phyloP scores from a whole-genome alignment of 2,888 invertebrate genomes.

The Synanthedon andrenaeformis region DNA sequence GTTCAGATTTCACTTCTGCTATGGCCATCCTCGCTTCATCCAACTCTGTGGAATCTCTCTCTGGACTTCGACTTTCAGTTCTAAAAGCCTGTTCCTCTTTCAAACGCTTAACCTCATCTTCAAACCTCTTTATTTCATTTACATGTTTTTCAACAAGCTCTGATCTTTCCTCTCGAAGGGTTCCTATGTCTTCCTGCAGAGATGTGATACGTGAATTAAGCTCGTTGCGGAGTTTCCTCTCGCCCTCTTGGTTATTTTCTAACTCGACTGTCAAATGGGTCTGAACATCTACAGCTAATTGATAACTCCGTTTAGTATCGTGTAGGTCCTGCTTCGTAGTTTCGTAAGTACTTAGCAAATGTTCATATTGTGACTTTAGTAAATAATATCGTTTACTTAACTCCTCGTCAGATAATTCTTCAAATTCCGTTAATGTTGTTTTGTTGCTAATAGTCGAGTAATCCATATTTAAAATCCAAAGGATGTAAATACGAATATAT shows the following conservation, averaged over 20 bases:
- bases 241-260: constrained; percentile 48
- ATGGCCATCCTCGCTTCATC: constrained; percentile 42
- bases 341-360: constrained; percentile 42
- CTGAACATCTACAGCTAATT: constrained; percentile 57
- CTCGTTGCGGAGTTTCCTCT: constrained; percentile 34
- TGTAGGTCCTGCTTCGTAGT: constrained; percentile 55
- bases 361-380: constrained; percentile 52
- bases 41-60: constrained; percentile 41
- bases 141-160: constrained; percentile 39
- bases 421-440: constrained; percentile 40
- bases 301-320: constrained; percentile 48
- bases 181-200: constrained; percentile 51
- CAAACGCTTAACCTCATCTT: constrained; percentile 36
- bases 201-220: constrained; percentile 31
- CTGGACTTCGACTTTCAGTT: constrained; percentile 32
- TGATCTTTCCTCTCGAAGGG: constrained; percentile 37
- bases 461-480: constrained; percentile 33
- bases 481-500: no score
- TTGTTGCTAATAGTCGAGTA: constrained; percentile 59
- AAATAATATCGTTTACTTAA: constrained; percentile 48
- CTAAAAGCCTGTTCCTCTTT: constrained; percentile 41
- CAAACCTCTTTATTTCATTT: constrained; percentile 38
- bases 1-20: constrained; percentile 33
- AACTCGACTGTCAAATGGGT: constrained; percentile 52
- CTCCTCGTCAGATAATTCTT: constrained; percentile 50